Evolutionary conservation across 2,113 vertebrate genomes (phyloP), one percentile per base, ranked within the genome.

Genomic region (Alexandromys fortis): DNA sequence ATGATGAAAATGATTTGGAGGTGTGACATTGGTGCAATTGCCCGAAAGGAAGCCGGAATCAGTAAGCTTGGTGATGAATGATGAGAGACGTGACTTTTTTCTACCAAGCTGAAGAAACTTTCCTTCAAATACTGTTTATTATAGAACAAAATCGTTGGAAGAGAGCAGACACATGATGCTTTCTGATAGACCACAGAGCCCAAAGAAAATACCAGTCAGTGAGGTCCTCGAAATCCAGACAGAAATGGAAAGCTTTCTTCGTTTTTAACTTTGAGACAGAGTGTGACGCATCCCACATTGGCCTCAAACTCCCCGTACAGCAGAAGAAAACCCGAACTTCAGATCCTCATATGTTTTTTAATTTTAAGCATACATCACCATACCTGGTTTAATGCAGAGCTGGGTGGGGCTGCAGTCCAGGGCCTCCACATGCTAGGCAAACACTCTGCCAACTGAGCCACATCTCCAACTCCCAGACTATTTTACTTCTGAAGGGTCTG

Each of bases 81-180:
- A 88, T 21, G 19, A 86, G 19, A 94, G 17, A 91, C 11, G 0
- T 73, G 42, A 9, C 24, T 92, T 86, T 93, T 86, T n/a, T 35
- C 87, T 68, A 38, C 52, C 5, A 91, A 88, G 13, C 45, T 95
- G 28, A 85, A 91, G 49, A 90, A n/a, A 73, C 61, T 87, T 77
- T 68, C 45, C 86, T 89, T 11, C 47, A 89, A 89, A 92, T 61
- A 73, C 81, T 49, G 91, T 92, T 94, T 47, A 47, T 95, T 93
- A 52, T 77, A 86, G 49, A 81, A 81, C 13, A 81, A 72, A 87
- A 70, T 38, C 75, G 70, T 47, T 47, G 33, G n/a, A 77, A 28
- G 63, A 91, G 49, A 82, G 65, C 78, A 68, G 89, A 63, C 12
- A 63, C 26, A 2, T 1, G 14, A 7, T 35, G 2, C 24, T 24